Evolutionary conservation across 1,140 invertebrate genomes (phyloP).

Genomic region (Physella acuta): DNA sequence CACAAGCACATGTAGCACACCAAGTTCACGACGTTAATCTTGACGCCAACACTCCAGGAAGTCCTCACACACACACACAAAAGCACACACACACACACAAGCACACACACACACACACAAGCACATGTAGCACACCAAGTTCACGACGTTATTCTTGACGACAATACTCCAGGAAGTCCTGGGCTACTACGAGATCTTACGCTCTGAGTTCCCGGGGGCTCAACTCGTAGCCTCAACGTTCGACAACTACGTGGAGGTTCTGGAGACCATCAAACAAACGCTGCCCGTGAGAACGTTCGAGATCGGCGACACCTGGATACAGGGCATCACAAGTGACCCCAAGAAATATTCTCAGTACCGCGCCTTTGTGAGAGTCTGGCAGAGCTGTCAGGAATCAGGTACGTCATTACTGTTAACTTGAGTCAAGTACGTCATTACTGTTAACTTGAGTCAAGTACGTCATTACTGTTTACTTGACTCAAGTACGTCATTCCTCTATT

Average conservation of each 20-base stretch:
- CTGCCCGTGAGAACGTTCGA: conserved; percentile 41
- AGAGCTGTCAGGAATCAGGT: conserved; percentile 34
- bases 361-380: conserved; percentile 31
- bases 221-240: conserved; percentile 41
- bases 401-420: not conserved
- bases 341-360: conserved; percentile 42
- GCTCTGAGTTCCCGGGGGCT: conserved; percentile 45
- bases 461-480: not conserved
- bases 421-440: conserved; percentile 17
- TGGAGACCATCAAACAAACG: conserved; percentile 27
- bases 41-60: too few relatives aligned
- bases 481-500: conserved; percentile 17
- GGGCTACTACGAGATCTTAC: not conserved
- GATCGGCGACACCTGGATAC: conserved; percentile 56
- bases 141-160: too few relatives aligned
- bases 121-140: too few relatives aligned
- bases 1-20: too few relatives aligned
- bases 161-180: not conserved
- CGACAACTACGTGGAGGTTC: conserved; percentile 40
- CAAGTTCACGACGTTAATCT: too few relatives aligned
- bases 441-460: conserved; percentile 19
- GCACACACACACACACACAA: too few relatives aligned
- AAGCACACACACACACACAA: too few relatives aligned
- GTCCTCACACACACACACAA: too few relatives aligned
- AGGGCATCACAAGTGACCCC: conserved; percentile 52